Base-by-base conservation (phyloP, 2,113 vertebrate genomes). In the Melanerpes aurifrons region DNA sequence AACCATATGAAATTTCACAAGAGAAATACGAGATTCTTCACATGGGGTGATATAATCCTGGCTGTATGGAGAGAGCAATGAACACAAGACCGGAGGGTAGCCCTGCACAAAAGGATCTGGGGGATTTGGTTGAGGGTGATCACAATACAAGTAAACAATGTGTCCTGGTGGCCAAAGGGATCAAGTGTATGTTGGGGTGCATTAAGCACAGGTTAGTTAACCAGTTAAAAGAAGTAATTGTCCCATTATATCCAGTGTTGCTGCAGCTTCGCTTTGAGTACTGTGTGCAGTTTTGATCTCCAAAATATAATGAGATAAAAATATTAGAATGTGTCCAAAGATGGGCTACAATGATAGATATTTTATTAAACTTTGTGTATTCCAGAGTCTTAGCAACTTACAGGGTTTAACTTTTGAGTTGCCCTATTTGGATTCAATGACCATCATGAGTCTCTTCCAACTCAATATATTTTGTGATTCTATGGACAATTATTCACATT, bases 111-210 rank as follows among this genome's bases (percentile, higher is more conserved):
- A 64, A 12, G 29, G 4, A 15, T n/a, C 59, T 80, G 15, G 2
- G 2, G 1, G 6, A 19, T 78, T 86, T 26, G 3, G 1, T 11
- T 45, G 9, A 28, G 20, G 3, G 14, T 37, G 48, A 53, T 0
- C 31, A 69, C 40, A 66, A 2, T 26, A 15, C 7, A 18, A 87
- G 9, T 19, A 21, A 73, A 66, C 37, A 17, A 5, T 19, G 3
- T 37, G n/a, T 47, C 9, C n/a, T 43, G 7, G 5, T n/a, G 18
- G 18, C 40, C 57, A 58, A 67, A 64, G 78, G 1, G 14, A 7
- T 8, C 62, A 71, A 80, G 10, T 2, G 2, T 43, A 80, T 43
- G 8, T 7, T 1, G 0, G 5, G 4, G 9, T 11, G 22, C 12
- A 24, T 18, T 21, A 57, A 61, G 18, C 7, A 57, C 17, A 19